Evolutionary conservation across 2,113 vertebrate species (phyloP).

Genomic region (Desmodus rotundus): DNA sequence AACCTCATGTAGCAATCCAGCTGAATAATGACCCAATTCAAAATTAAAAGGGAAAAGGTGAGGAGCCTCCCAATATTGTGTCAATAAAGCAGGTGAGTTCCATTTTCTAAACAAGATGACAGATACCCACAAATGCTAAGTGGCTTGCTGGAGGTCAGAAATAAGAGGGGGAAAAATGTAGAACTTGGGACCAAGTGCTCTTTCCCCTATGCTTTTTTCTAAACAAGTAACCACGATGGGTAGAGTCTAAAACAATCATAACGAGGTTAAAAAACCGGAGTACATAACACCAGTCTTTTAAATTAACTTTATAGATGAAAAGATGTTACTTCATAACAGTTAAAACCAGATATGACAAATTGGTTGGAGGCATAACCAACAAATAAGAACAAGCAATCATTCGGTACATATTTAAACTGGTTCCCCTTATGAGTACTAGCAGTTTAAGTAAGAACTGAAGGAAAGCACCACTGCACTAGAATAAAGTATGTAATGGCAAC

Average conservation of each 20-base stretch:
- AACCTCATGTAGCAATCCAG: not conserved
- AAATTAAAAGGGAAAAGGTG: not conserved
- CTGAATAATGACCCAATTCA: not conserved
- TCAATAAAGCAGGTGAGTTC: not conserved
- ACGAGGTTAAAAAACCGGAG: not conserved
- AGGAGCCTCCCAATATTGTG: not conserved
- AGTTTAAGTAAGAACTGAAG: not conserved
- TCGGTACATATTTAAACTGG: not conserved
- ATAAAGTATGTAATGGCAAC: not conserved
- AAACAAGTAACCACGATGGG: not conserved
- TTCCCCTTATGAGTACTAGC: not conserved
- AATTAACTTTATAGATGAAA: not conserved
- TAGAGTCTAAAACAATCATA: not conserved
- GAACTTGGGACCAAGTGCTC: not conserved
- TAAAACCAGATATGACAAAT: not conserved
- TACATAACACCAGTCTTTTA: not conserved
- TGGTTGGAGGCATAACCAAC: not conserved
- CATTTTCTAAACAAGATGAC: not conserved
- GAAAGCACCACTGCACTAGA: not conserved
- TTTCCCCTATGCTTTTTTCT: not conserved
- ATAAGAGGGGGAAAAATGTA: not conserved
- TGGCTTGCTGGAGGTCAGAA: not conserved
- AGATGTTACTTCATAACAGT: not conserved
- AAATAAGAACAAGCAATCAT: not conserved
- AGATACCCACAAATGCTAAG: not conserved